A percentile compares a stretch with the other conserved stretches of the same genome.
phyloP scores from a whole-genome alignment of 2,113 vertebrate species.

The Numida meleagris region DNA sequence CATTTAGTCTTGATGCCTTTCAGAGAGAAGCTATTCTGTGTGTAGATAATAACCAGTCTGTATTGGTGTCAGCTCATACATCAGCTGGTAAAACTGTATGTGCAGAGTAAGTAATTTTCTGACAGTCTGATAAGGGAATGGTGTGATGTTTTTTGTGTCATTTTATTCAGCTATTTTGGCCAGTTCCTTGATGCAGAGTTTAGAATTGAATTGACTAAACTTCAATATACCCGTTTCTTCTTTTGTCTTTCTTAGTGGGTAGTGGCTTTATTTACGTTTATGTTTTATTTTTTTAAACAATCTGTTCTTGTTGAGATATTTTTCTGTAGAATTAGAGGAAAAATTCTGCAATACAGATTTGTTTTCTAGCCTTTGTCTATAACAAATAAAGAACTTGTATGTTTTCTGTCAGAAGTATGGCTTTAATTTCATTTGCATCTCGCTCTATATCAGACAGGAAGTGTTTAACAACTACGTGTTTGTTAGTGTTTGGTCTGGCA shows the following conservation, averaged over 20 bases:
- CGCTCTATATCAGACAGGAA: background rate
- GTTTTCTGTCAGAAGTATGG: background rate
- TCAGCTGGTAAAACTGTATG: slow-evolving; percentile 99
- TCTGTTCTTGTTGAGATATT: background rate
- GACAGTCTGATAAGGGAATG: background rate
- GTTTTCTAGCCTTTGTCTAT: background rate
- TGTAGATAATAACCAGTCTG: slow-evolving; percentile 97
- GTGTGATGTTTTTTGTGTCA: fast-evolving
- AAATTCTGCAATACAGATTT: background rate
- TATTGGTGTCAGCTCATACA: slow-evolving; percentile 96
- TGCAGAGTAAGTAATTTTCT: slow-evolving; percentile 89
- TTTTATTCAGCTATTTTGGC: background rate
- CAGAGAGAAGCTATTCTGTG: slow-evolving; percentile 96
- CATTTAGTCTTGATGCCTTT: slow-evolving; percentile 95
- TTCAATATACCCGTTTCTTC: background rate
- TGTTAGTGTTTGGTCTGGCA: background rate
- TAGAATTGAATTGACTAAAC: background rate
- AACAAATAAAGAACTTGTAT: background rate
- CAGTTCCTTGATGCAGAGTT: background rate
- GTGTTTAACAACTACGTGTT: background rate
- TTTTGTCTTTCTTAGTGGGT: background rate
- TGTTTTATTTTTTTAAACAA: background rate
- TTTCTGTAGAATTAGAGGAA: background rate
- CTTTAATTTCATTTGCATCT: background rate
- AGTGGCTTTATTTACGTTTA: background rate